Evolutionary conservation across 2,888 invertebrate species (phyloP).

Genomic region (Cephus runcator): DNA sequence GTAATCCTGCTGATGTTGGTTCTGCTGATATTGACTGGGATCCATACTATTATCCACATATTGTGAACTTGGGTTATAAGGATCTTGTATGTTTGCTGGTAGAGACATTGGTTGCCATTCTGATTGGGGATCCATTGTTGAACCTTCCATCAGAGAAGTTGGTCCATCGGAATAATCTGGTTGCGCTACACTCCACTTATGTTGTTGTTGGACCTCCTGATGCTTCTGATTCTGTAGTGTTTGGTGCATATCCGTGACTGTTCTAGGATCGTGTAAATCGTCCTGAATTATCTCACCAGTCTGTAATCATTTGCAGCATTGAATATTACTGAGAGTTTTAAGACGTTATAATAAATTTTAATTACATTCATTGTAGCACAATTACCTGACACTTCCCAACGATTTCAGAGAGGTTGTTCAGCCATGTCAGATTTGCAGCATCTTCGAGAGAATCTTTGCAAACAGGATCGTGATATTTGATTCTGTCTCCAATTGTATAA

Average conservation of each 20-base stretch:
- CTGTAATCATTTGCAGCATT: slow-evolving; percentile 36
- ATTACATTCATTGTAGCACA: background rate
- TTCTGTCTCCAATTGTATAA: slow-evolving; percentile 69
- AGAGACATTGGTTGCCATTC: slow-evolving; percentile 56
- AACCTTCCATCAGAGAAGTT: slow-evolving; percentile 48
- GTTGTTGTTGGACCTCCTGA: slow-evolving; percentile 40
- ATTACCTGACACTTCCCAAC: slow-evolving; percentile 64
- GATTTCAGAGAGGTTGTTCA: slow-evolving; percentile 67
- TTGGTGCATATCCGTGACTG: slow-evolving; percentile 16
- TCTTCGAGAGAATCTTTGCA: slow-evolving; percentile 66
- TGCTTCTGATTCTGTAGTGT: slow-evolving; percentile 43
- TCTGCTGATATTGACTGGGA: slow-evolving; percentile 42
- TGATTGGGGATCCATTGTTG: slow-evolving; percentile 38
- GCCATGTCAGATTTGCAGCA: slow-evolving; percentile 70
- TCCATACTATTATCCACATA: slow-evolving; percentile 40
- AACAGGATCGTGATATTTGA: slow-evolving; percentile 79
- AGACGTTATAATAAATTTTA: background rate
- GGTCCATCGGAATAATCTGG: slow-evolving; percentile 45
- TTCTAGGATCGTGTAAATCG: slow-evolving; percentile 28
- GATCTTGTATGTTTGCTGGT: slow-evolving; percentile 46
- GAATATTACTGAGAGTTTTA: background rate
- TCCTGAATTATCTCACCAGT: slow-evolving; percentile 58
- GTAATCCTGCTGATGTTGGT: slow-evolving; percentile 39
- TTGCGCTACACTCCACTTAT: slow-evolving; percentile 33
- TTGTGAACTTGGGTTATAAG: slow-evolving; percentile 35